Conservation (phyloP, 2,888 invertebrate genomes). For the Xestobium rufovillosum region DNA sequence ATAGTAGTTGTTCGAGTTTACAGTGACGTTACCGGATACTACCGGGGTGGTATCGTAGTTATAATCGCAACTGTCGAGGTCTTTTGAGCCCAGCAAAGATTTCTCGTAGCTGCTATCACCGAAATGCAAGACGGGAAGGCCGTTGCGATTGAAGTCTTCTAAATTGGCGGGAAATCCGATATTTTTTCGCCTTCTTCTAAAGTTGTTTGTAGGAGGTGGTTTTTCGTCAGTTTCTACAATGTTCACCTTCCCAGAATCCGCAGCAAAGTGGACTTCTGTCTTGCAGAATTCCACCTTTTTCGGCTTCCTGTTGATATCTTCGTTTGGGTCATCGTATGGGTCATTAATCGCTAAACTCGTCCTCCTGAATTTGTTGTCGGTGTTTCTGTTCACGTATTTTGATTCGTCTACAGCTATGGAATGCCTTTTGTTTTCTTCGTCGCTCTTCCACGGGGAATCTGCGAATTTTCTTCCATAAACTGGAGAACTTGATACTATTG, state of each 20-base stretch:
- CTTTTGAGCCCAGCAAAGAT: constrained; percentile 34
- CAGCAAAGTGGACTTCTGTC: constrained; percentile 81
- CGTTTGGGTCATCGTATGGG: constrained; percentile 27
- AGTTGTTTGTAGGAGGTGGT: constrained; percentile 76
- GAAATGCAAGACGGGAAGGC: constrained; percentile 57
- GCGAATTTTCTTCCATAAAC: no score
- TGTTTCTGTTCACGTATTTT: constrained; percentile 40
- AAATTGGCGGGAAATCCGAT: constrained; percentile 40
- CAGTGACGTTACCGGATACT: constrained; percentile 16
- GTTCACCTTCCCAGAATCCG: constrained; percentile 77
- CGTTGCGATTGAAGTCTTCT: constrained; percentile 40
- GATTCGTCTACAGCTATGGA: constrained; percentile 53
- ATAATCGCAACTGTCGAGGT: constrained; percentile 14
- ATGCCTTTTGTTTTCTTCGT: constrained; percentile 43
- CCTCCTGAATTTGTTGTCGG: constrained; percentile 30
- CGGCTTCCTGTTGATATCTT: constrained; percentile 44
- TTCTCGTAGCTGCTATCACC: constrained; percentile 51
- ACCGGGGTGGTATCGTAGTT: constrained; percentile 5
- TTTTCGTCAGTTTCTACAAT: constrained; percentile 84
- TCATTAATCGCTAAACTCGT: constrained; percentile 31
- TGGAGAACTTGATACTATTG: constrained; percentile 32
- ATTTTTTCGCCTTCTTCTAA: constrained; percentile 58
- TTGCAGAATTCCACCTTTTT: constrained; percentile 83
- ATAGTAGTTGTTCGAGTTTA: constrained; percentile 17
- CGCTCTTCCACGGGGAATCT: constrained; percentile 28